These are phyloP conservation scores for Pheosia gnoma DNA, from an alignment of 2,888 invertebrate species.

Conservation along the genomic window DNA sequence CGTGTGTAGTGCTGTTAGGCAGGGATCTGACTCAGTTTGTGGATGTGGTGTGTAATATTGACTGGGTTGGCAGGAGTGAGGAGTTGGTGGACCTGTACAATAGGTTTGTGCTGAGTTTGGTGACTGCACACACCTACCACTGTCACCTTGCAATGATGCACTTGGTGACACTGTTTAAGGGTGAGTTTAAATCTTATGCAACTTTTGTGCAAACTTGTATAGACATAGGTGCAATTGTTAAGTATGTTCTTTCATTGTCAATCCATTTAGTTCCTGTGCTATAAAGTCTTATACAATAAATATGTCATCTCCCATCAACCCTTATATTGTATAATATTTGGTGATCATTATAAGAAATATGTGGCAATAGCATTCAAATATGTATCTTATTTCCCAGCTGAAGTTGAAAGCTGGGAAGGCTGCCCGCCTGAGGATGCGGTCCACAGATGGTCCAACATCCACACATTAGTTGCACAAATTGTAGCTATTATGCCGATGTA, in stretches of 20 bases:
- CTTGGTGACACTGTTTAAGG: constrained; percentile 72
- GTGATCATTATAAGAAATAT: neutral
- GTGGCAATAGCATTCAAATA: too few species aligned
- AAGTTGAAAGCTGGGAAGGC: constrained; percentile 85
- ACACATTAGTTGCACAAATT: constrained; percentile 79
- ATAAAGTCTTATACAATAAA: too few species aligned
- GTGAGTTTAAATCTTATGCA: constrained; percentile 42
- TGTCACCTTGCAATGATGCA: constrained; percentile 64
- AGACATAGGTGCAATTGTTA: too few species aligned
- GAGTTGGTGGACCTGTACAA: constrained; percentile 63
- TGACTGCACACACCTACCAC: constrained; percentile 78
- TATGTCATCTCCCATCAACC: too few species aligned
- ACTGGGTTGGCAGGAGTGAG: constrained; percentile 65
- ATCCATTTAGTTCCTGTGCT: too few species aligned
- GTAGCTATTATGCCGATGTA: constrained; percentile 80
- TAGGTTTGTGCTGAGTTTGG: constrained; percentile 65
- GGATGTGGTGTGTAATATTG: constrained; percentile 64
- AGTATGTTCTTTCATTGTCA: too few species aligned
- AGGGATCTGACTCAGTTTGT: constrained; percentile 69
- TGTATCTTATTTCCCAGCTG: constrained; percentile 54
- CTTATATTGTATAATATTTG: neutral
- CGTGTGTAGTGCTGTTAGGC: constrained; percentile 70
- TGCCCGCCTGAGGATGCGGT: constrained; percentile 82
- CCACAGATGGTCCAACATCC: constrained; percentile 85
- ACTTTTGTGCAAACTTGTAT: too few species aligned